Evolutionary conservation across 2,888 invertebrate species (phyloP), one percentile per base, ranked within the genome.

Genomic region (Timandra comae): DNA sequence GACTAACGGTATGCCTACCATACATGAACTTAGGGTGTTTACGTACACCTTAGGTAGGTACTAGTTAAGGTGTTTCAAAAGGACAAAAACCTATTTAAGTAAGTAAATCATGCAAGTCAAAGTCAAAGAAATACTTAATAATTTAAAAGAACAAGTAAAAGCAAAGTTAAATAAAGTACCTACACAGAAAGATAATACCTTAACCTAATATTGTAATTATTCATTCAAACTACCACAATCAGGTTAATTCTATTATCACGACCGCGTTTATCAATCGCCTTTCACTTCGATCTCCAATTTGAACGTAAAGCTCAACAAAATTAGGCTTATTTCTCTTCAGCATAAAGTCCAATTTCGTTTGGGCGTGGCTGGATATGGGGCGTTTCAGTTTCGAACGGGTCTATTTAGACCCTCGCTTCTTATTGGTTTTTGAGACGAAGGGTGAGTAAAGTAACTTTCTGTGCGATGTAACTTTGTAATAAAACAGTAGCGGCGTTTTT

Each of bases 401-500:
- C 52, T 52, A 57, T 61, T 54, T 43, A 64, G 72, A 78, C 75
- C 75, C 80, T 76, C 68, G 71, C 72, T 62, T 77, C 78, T 82
- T 79, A 85, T 85, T 85, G 84, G 84, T 76, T 81, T 82, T 75
- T 63, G 60, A 65, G 51, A 54, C 49, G 64, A 64, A 75, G 84
- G 81, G 81, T 76, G 79, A 80, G 70, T 51, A 61, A 56, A 56
- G 58, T 58, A 57, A 52, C 60, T 50, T 51, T 48, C 42, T 38
- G 61, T 35, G 53, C 59, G 76, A 46, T 41, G 58, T 78, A 64
- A 74, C 82, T 69, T 84, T 81, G 81, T 49, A 55, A 11, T 38
- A 62, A 50, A 72, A 81, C 35, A 26, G 12, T 7, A 13, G 8
- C 31, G 31, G 16, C 3, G 8, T 29, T 24, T n/a, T 33, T 30